Base-by-base conservation (phyloP, 1,140 invertebrate genomes). In the Platyscapa corneri region DNA sequence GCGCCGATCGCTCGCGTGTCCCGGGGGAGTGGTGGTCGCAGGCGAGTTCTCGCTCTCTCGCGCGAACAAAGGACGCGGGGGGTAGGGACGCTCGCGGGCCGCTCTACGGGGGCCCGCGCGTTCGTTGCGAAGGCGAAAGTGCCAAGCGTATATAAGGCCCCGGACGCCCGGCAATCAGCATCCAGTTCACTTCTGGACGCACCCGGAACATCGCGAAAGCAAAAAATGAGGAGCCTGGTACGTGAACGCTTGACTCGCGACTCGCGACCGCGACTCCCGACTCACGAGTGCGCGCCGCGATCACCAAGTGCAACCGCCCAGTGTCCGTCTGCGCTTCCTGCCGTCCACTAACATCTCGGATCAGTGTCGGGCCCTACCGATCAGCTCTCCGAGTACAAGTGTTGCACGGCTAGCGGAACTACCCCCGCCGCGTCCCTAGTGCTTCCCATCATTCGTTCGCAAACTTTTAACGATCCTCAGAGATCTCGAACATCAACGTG, bases 161-260 rank as follows among this genome's bases (percentile, higher is more conserved):
- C 90, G 92, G 93, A 93, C 93, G 91, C 91, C 92, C 91, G 92
- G 93, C 93, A 94, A 94, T 94, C 94, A 95, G 94, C 94, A 95
- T 95, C 94, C 95, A 96, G 95, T 96, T 95, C 95, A 94, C 94
- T 95, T 93, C 95, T 95, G 95, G 94, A 95, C 95, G 94, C 93
- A 94, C 94, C 93, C 93, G 92, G 91, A 93, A 92, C 91, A 89
- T 92, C 91, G 91, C 89, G 90, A 92, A 89, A 89, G 87, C 83
- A 89, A 93, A 93, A 46, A 93, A 93, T 93, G 93, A 93, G 88
- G 91, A 91, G 90, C 88, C 90, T 93, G 93, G 93, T 93, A 94
- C 91, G 92, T 93, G 85, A 65, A 65, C 23, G 14, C 32, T 79
- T 27, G 23, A 32, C 16, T 39, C 14, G 14, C 27, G 6, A 78